Evolutionary conservation across 2,888 invertebrate species (phyloP), one percentile per base, ranked within the genome.

Genomic region (Chironomus tentans): DNA sequence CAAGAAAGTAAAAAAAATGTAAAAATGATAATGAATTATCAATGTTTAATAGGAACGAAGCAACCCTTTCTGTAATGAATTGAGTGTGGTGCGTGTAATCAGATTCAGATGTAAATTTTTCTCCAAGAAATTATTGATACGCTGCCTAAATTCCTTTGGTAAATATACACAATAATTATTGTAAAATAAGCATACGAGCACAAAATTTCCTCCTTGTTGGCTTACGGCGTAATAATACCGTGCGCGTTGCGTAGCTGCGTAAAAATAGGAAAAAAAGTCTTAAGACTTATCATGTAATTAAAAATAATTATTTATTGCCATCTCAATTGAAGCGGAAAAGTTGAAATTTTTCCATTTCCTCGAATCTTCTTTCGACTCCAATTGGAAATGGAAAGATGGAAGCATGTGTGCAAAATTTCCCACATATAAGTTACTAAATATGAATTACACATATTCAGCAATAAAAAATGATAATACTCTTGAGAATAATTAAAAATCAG

Each of bases 401-500:
- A 56, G 65, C 65, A 65, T 65, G 65, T 65, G 24, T 65, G 22
- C 21, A 13, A 24, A 65, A 65, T 65, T 62, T 65, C 65, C 22
- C 65, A 65, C 22, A 65, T 22, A 24, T 18, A 65, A 13, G 15
- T 65, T 18, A 2, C 38, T 38, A 38, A 38, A 38, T 38, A 38
- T 38, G 38, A 38, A 38, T 38, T 38, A 38, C 56, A 56, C 15
- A 56, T 2, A 56, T 15, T 18, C 15, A 56, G 56, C 15, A 15
- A 56, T 7, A 56, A 62, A 21, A 71, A 56, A 48, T 70, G 70
- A 73, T 73, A 73, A 73, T 73, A 38, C 74, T 74, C 74, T 68
- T 13, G 74, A 68, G 74, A 74, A 74, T 74, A 74, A 74, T 74
- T 74, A 74, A 74, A 65, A 74, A 74, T 74, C 74, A 74, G 46